phyloP scores from a whole-genome alignment of 2,888 invertebrate genomes.

The Junonia oenone region DNA sequence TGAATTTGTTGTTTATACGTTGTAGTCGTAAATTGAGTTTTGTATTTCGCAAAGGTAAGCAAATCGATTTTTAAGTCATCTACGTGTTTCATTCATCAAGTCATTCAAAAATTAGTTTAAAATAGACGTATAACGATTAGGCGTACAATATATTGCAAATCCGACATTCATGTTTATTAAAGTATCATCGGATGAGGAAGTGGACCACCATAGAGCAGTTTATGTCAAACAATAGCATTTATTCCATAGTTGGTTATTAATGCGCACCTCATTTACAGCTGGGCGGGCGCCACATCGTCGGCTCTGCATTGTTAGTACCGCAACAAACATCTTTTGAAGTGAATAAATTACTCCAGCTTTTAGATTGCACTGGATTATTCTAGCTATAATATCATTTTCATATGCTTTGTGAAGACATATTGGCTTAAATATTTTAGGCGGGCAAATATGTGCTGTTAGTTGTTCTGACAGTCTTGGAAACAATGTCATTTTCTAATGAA shows the following conservation, averaged over 20 bases:
- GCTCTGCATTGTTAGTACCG: slow-evolving; percentile 45
- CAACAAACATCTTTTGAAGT: slow-evolving; percentile 27
- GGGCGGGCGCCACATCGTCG: slow-evolving; percentile 54
- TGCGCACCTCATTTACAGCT: slow-evolving; percentile 66
- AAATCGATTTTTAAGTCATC: too few relatives aligned
- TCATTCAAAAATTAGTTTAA: too few relatives aligned
- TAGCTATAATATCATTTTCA: slow-evolving; percentile 1
- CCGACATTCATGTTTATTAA: slow-evolving; percentile 40
- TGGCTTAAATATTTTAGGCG: too few relatives aligned
- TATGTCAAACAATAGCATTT: slow-evolving; percentile 77
- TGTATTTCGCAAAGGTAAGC: too few relatives aligned
- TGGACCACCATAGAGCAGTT: slow-evolving; percentile 71
- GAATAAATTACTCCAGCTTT: slow-evolving; percentile 21
- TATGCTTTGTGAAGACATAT: background rate
- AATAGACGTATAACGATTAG: background rate
- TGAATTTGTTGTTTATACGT: slow-evolving; percentile 51
- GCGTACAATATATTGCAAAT: slow-evolving; percentile 34
- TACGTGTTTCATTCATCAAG: too few relatives aligned
- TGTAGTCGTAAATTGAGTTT: slow-evolving; percentile 4
- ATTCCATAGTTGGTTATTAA: slow-evolving; percentile 73
- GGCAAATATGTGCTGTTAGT: too few relatives aligned
- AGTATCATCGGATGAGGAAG: slow-evolving; percentile 42
- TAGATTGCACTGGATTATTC: slow-evolving; percentile 7
- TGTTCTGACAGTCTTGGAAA: too few relatives aligned
- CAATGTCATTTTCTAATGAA: background rate